phyloP scores from a whole-genome alignment of 35 echinoderm and acorn worm genomes.

The Apostichopus californicus region DNA sequence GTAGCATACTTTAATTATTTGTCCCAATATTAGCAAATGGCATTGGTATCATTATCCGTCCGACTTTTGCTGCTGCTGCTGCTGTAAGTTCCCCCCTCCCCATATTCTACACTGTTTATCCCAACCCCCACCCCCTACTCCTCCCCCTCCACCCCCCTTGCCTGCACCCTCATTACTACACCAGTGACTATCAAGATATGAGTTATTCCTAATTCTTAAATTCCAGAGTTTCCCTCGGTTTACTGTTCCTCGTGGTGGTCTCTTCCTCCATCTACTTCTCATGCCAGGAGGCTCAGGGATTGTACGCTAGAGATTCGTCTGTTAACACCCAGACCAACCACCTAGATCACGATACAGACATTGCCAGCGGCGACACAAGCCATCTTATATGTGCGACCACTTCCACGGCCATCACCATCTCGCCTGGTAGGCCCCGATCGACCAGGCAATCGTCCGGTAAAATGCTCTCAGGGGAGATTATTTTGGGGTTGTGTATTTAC shows the following conservation, averaged over 20 bases:
- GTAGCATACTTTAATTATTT: too few relatives aligned
- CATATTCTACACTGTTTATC: too few relatives aligned
- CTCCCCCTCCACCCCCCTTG: too few relatives aligned
- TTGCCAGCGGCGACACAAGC: not conserved
- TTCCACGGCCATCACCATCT: not conserved
- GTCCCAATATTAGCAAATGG: too few relatives aligned
- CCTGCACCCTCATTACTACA: too few relatives aligned
- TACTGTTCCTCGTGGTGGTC: slow-evolving; percentile 16
- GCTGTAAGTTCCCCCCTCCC: too few relatives aligned
- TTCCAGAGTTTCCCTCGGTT: not conserved
- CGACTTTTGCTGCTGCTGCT: too few relatives aligned
- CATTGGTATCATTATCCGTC: too few relatives aligned
- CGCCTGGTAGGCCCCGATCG: not conserved
- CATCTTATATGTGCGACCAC: not conserved
- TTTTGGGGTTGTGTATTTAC: not conserved
- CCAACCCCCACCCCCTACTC: too few relatives aligned
- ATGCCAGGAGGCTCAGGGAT: slow-evolving; percentile 18
- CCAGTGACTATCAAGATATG: too few relatives aligned
- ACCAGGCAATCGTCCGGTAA: not conserved
- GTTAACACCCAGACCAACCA: not conserved
- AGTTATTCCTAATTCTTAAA: not conserved
- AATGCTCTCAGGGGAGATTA: not conserved
- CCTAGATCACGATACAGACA: not conserved
- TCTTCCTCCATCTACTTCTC: slow-evolving; percentile 25
- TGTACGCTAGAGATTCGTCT: not conserved